Conservation (phyloP, 1,140 invertebrate genomes). For the Drosophila saltans region DNA sequence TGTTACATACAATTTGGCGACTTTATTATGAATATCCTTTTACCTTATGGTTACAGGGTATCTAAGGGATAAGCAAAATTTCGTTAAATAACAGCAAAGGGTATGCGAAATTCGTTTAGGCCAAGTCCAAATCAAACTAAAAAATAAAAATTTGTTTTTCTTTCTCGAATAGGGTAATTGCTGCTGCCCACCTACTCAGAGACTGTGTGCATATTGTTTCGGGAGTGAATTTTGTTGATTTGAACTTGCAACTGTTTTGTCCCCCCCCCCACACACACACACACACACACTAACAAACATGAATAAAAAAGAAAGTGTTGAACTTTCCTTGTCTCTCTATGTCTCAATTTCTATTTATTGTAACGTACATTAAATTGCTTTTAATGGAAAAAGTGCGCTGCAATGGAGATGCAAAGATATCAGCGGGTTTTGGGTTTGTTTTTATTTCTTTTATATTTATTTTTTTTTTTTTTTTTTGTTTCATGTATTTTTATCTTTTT, state of each 20-base stretch:
- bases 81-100: not conserved
- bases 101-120: not conserved
- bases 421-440: not conserved
- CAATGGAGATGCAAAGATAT: conserved; percentile 58
- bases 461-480: conserved; percentile 22
- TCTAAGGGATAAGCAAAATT: too few species aligned
- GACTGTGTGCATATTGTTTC: conserved; percentile 1
- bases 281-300: too few species aligned
- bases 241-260: conserved; percentile 61
- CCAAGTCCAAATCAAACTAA: not conserved
- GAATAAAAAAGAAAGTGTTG: conserved; percentile 62
- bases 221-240: conserved; percentile 9
- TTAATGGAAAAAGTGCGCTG: conserved; percentile 56
- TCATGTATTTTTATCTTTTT: conserved; percentile 15
- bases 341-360: conserved; percentile 73
- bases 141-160: conserved; percentile 27
- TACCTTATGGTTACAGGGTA: too few species aligned
- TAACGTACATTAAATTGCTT: conserved; percentile 71
- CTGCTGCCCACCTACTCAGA: conserved; percentile 47
- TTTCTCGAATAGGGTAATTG: conserved; percentile 49
- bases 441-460: not conserved
- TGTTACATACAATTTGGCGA: too few species aligned
- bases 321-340: conserved; percentile 70
- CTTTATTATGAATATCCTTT: too few species aligned
- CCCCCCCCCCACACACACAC: too few species aligned